Conservation (phyloP, 2,113 vertebrate genomes). For the Forbesichthys agassizii region DNA sequence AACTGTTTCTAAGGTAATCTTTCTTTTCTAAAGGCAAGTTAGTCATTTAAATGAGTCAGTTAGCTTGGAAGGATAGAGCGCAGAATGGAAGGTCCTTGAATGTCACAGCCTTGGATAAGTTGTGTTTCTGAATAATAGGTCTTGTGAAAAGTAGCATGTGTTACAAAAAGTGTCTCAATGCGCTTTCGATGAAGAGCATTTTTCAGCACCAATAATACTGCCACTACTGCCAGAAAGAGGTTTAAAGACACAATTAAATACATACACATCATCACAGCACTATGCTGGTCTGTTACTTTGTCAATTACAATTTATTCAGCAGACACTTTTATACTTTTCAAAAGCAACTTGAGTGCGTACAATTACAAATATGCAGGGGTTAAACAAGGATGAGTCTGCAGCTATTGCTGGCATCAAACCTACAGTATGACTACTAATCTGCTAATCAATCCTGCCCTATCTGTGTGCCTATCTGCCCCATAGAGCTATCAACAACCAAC, state of each 20-base stretch:
- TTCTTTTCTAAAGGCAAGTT: slow-evolving; percentile 30
- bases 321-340: too few species aligned
- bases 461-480: slow-evolving; percentile 38
- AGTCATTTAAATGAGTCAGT: slow-evolving; percentile 42
- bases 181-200: slow-evolving; percentile 5
- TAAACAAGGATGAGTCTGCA: too few species aligned
- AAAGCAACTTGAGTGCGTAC: too few species aligned
- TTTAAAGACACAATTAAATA: slow-evolving; percentile 35
- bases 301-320: too few species aligned
- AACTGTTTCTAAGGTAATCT: not conserved
- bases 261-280: slow-evolving; percentile 29
- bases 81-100: slow-evolving; percentile 26
- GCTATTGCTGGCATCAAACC: too few species aligned
- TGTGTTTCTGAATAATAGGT: slow-evolving; percentile 2
- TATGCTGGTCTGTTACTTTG: slow-evolving; percentile 60
- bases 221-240: slow-evolving; percentile 54
- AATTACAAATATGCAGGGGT: too few species aligned
- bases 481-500: slow-evolving; percentile 57
- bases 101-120: slow-evolving; percentile 16
- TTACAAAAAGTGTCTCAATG: slow-evolving; percentile 29
- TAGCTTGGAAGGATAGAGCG: slow-evolving; percentile 28
- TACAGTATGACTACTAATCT: too few species aligned
- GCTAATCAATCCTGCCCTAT: too few species aligned
- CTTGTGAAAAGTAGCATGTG: slow-evolving; percentile 23
- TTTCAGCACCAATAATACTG: slow-evolving; percentile 18